Base-by-base conservation (phyloP, 92 coral and sea anemone species). In the Porites divaricata region DNA sequence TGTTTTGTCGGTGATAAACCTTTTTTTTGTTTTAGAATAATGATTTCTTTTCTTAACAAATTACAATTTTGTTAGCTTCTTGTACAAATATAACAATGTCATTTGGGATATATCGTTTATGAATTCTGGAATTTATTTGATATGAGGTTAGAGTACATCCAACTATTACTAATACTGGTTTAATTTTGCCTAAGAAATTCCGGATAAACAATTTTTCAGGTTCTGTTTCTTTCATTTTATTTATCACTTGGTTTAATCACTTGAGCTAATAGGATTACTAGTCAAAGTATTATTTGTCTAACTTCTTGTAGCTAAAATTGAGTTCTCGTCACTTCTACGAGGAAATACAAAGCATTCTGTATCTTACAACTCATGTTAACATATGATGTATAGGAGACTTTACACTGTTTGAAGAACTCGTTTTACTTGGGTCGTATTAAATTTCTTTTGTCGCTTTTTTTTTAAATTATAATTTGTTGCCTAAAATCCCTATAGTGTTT, bases 121-220 rank as follows among this genome's bases (percentile, higher is more conserved):
- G 25, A 54, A 28, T 57, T 56, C 17, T n/a, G 67, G 57, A 56
- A 53, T 6, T 15, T 2, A 16, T 19, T 2, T 21, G 25, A 67
- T 52, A 52, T 50, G 13, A 70, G 54, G 1, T 16, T 9, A 26
- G 7, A 41, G 35, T 50, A 28, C 35, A 61, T 25, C 23, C 54
- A 6, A 51, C 24, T 25, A 8, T 80, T 13, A 69, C 6, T 13
- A 80, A 70, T 80, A 80, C 70, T 80, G 76, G 45, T 63, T 11
- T 56, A 51, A 56, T 53, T 69, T 67, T n/a, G 69, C 57, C 13
- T 2, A 8, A 58, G 35, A 56, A 53, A 79, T 69, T 53, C 48
- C 48, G 15, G 72, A 65, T 48, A 65, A 66, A 50, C 51, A 78
- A 21, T 45, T 52, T 16, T 4, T 19, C 19, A 4, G 5, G 12